phyloP scores from a whole-genome alignment of 2,888 invertebrate genomes.

The Eudasyphora cyanicolor region DNA sequence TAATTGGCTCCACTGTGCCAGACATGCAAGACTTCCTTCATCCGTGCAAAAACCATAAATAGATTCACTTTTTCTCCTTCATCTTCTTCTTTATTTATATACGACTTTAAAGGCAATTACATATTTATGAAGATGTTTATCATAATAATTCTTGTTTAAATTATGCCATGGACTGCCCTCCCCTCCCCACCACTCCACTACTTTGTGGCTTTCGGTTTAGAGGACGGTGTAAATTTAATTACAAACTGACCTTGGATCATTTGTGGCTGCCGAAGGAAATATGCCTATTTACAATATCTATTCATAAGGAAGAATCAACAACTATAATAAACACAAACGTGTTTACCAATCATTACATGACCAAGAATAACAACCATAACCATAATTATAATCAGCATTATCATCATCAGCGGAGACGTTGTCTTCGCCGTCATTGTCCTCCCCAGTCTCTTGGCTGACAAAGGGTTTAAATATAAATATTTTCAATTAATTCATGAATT shows the following conservation, averaged over 20 bases:
- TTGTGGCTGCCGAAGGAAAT: constrained; percentile 11
- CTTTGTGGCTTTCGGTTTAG: constrained; percentile 22
- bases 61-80: background rate
- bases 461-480: constrained; percentile 46
- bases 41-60: background rate
- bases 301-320: constrained; percentile 19
- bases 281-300: constrained; percentile 29
- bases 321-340: background rate
- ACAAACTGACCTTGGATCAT: constrained; percentile 61
- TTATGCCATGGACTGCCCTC: background rate
- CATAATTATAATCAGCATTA: constrained; percentile 28
- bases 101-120: background rate
- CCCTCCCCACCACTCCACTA: constrained; percentile 21
- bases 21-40: background rate
- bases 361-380: constrained; percentile 36
- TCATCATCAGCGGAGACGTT: background rate
- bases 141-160: constrained; percentile 13
- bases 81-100: too few species aligned
- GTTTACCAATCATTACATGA: constrained; percentile 14
- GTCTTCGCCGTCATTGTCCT: background rate
- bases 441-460: too few species aligned
- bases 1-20: too few species aligned
- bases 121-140: constrained; percentile 17
- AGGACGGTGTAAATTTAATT: constrained; percentile 61
- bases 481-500: constrained; percentile 62